A percentile compares a stretch with the other conserved stretches of the same genome.
phyloP scores from a whole-genome alignment of 53 echinoderm and acorn worm species.

The Mesocentrotus franciscanus region DNA sequence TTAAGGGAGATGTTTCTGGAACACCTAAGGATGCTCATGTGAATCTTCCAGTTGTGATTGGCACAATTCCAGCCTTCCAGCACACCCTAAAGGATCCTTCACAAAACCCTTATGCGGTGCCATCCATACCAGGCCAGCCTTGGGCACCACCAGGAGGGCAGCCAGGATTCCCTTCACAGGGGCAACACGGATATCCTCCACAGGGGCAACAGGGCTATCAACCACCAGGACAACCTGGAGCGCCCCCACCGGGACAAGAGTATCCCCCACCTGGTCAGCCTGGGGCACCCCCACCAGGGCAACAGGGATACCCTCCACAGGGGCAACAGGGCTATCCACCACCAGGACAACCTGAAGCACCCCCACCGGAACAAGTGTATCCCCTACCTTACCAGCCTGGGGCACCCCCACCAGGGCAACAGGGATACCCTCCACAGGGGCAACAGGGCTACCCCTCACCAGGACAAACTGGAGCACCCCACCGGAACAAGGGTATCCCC shows the following conservation, averaged over 20 bases:
- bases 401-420: not conserved
- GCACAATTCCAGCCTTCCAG: slow-evolving; percentile 68
- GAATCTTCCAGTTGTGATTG: slow-evolving; percentile 56
- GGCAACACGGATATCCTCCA: slow-evolving; percentile 12
- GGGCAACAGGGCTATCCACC: slow-evolving; percentile 9
- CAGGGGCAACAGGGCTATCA: slow-evolving; percentile 2
- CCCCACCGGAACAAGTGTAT: not conserved
- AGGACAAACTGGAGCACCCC: slow-evolving; percentile 26
- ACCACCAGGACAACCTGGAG: slow-evolving; percentile 44
- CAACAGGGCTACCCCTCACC: slow-evolving; percentile 31
- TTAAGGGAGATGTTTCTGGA: slow-evolving; percentile 66
- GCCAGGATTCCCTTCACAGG: slow-evolving; percentile 1
- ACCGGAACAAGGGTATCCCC: not conserved
- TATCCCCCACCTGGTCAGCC: not conserved
- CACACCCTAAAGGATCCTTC: slow-evolving; percentile 27
- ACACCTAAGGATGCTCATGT: slow-evolving; percentile 65
- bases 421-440: not conserved
- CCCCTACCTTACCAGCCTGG: slow-evolving; percentile 16
- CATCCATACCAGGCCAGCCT: slow-evolving; percentile 12
- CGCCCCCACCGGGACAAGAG: not conserved
- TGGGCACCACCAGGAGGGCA: slow-evolving; percentile 8
- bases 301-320: slow-evolving; percentile 32
- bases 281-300: not conserved
- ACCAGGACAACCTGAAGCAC: slow-evolving; percentile 46
- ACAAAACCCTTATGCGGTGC: not conserved